These are phyloP conservation scores for Nebria ingens DNA, from an alignment of 1,140 invertebrate genomes.

Conservation along the genomic window DNA sequence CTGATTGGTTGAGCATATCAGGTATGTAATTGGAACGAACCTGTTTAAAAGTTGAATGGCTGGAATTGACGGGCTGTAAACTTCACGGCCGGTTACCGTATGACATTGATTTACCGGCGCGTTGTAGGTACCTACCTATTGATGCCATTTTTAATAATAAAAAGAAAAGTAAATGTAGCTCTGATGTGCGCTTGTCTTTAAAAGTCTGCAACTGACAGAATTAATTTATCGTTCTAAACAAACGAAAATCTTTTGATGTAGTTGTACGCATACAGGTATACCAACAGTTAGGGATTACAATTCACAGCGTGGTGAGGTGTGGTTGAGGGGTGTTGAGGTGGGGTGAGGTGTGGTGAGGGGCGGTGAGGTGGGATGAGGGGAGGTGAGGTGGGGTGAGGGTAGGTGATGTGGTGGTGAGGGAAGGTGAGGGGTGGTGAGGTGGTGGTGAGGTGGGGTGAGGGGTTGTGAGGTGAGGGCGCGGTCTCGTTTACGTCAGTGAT, in stretches of 20 bases:
- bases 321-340: too few species aligned
- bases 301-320: too few species aligned
- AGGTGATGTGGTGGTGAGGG: background rate
- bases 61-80: background rate
- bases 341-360: too few species aligned
- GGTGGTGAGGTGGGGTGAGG: background rate
- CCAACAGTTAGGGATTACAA: too few species aligned
- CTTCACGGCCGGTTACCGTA: conserved; percentile 8
- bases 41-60: background rate
- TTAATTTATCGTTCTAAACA: background rate
- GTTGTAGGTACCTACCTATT: background rate
- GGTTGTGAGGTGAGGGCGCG: background rate
- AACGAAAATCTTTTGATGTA: background rate
- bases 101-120: conserved; percentile 11
- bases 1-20: too few species aligned
- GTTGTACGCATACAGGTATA: too few species aligned
- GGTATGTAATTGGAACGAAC: background rate
- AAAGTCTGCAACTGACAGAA: background rate
- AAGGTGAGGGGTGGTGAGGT: background rate
- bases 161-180: conserved; percentile 1
- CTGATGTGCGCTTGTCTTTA: too few species aligned
- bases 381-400: background rate
- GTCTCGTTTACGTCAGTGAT: too few species aligned
- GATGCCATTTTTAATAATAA: background rate
- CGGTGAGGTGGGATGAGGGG: background rate